Evolutionary conservation across 2,113 vertebrate genomes (phyloP).

Genomic region (Ia io): DNA sequence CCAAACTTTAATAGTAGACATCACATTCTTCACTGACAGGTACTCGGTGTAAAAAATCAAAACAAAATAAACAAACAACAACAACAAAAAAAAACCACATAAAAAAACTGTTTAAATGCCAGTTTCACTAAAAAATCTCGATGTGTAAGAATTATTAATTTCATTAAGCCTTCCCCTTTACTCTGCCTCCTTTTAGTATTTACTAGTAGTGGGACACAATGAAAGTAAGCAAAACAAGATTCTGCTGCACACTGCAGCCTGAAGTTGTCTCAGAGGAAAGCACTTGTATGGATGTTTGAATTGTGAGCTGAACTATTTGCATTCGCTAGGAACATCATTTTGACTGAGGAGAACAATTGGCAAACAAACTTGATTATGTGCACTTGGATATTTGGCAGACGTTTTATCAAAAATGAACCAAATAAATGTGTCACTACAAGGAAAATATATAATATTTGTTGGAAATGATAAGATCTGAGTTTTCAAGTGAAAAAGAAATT

Average conservation of each 20-base stretch:
- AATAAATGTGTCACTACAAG: not conserved
- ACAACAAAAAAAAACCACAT: not conserved
- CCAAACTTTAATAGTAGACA: not conserved
- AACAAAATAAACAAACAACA: not conserved
- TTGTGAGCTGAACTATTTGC: not conserved
- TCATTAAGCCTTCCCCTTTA: not conserved
- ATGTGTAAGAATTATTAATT: not conserved
- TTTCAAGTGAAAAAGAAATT: not conserved
- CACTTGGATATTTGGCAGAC: not conserved
- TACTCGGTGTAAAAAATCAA: not conserved
- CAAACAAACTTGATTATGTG: not conserved
- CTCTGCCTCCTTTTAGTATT: not conserved
- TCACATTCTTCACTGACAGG: not conserved
- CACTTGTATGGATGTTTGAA: not conserved
- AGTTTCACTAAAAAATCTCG: not conserved
- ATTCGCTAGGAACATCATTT: not conserved
- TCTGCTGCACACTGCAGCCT: not conserved
- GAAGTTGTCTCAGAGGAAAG: not conserved
- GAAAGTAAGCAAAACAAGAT: not conserved
- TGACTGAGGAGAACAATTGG: conserved; percentile 16
- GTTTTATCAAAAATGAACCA: conserved; percentile 28
- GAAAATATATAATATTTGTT: conserved; percentile 15
- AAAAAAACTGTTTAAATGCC: not conserved
- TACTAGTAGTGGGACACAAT: not conserved
- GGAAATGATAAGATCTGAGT: not conserved